Percentiles rank a stretch among this genome's conserved stretches.
Evolutionary conservation across 2,113 vertebrate species (phyloP).

Genomic region (Arizona elegans): DNA sequence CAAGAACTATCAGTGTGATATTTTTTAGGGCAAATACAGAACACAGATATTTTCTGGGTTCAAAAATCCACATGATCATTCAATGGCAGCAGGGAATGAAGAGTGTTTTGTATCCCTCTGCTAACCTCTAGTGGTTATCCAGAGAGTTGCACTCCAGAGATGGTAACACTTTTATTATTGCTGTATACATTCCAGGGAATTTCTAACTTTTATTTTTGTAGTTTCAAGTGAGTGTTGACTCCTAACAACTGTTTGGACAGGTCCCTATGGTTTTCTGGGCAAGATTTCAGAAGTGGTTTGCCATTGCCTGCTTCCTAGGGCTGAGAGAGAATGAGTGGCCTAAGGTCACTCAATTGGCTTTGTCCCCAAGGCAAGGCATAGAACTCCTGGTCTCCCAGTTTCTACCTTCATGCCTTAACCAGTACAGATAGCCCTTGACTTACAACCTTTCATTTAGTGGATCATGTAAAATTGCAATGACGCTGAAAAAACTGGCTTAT

Average conservation of each 20-base stretch:
- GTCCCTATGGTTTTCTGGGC: neutral
- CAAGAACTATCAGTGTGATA: neutral
- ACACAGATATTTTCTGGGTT: neutral
- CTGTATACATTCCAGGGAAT: neutral
- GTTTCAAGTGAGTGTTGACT: neutral
- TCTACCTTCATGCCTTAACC: neutral
- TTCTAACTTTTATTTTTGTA: neutral
- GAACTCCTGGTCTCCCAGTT: neutral
- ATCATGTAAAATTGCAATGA: too few relatives aligned
- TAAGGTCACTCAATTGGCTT: neutral
- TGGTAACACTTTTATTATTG: neutral
- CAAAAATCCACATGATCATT: neutral
- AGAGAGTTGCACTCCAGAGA: neutral
- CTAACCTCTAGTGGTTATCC: neutral
- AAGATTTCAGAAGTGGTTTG: neutral
- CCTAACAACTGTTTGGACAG: neutral
- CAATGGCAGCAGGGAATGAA: neutral
- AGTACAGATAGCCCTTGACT: neutral
- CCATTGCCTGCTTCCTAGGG: neutral
- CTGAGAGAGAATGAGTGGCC: neutral
- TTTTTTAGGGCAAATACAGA: neutral
- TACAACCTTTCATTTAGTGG: too few relatives aligned
- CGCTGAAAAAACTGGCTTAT: too few relatives aligned
- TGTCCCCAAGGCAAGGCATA: neutral
- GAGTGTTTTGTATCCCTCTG: neutral